phyloP scores from a whole-genome alignment of 2,797 vertebrate species.

The Taenioides sp. region DNA sequence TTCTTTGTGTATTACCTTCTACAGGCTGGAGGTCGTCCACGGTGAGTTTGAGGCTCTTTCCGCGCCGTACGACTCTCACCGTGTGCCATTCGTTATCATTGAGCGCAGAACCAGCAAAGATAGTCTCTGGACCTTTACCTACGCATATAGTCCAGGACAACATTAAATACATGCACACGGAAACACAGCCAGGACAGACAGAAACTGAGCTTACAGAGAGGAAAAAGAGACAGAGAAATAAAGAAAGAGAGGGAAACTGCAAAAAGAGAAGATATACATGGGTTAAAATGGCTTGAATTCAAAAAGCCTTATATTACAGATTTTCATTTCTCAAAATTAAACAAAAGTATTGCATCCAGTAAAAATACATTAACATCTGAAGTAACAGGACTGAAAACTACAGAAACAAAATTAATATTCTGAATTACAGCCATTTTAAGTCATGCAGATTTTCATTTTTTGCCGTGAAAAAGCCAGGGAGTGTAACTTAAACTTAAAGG shows the following conservation, averaged over 20 bases:
- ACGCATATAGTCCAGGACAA: conserved; percentile 79
- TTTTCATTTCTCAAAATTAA: too few relatives aligned
- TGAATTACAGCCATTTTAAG: neutral
- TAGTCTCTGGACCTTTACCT: conserved; percentile 99
- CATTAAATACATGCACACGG: conserved; percentile 64
- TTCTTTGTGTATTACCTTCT: conserved; percentile 83
- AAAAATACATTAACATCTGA: neutral
- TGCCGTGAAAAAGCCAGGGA: conserved; percentile 37
- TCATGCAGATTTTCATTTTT: neutral
- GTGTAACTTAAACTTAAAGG: conserved; percentile 33
- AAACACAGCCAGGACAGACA: conserved; percentile 47
- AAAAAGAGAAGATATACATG: neutral
- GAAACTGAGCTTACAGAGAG: conserved; percentile 39
- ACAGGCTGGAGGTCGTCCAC: conserved; percentile 97
- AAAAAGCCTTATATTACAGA: too few relatives aligned
- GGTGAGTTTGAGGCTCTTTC: conserved; percentile 94
- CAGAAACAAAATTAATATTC: neutral
- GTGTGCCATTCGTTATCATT: conserved; percentile 99
- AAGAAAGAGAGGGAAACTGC: conserved; percentile 15
- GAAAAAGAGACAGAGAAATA: conserved; percentile 24
- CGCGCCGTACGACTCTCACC: conserved; percentile 95
- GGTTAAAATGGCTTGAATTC: neutral
- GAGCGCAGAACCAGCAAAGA: conserved; percentile 98
- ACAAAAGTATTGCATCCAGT: neutral
- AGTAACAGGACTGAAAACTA: neutral